Evolutionary conservation across 2,113 vertebrate species (phyloP), one percentile per base, ranked within the genome.

Genomic region (Eira barbara): DNA sequence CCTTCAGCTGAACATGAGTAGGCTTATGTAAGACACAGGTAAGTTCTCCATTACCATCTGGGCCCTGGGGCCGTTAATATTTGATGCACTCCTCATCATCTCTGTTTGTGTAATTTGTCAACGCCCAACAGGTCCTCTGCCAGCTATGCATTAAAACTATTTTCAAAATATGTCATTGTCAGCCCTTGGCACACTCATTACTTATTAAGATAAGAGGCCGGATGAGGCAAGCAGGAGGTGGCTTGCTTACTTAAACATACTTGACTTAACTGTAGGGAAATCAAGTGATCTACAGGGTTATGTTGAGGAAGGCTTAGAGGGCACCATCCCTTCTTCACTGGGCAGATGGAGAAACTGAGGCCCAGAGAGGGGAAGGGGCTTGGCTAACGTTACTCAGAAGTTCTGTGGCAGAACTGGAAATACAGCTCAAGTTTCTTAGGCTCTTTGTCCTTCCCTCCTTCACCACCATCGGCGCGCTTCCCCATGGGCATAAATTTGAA

Each of bases 121-220:
- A 99, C 99, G 99, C 99, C 99, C 99, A 99, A 99, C 99, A 99
- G 98, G 99, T 99, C 98, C 99, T 99, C 99, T 99, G 99, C 99
- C 99, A 99, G 99, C 99, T 99, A 99, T 99, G 99, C 99, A 99
- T 99, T 99, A 99, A 99, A 99, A 99, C 99, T 99, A 99, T 99
- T 99, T 99, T 99, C 99, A 99, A 99, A 99, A 99, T 99, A 99
- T 99, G 99, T 99, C 99, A 99, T 99, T 99, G 99, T 99, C 99
- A 99, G 99, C 99, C 99, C 96, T 99, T 99, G 99, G 99, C 99
- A 99, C 99, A 98, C 99, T 99, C 99, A 99, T 99, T 99, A 99
- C 99, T 99, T 99, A 99, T 99, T 99, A 99, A 99, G 99, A 99
- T 99, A 99, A 99, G 99, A 99, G 99, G 99, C 99, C 98, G 99